Evolutionary conservation across 2,888 invertebrate species (phyloP).

Genomic region (Protophormia terraenovae): DNA sequence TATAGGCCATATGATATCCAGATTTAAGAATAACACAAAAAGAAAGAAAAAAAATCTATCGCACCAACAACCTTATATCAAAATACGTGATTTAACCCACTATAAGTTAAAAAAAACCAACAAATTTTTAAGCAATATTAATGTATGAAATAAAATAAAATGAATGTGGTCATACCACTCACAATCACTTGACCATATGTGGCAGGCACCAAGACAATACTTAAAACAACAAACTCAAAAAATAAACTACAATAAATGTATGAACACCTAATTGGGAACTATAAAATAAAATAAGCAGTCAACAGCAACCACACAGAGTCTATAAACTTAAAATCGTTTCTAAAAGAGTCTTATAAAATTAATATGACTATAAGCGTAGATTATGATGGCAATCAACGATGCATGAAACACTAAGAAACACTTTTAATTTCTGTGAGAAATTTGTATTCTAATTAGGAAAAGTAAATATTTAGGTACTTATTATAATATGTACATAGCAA

Average conservation of each 20-base stretch:
- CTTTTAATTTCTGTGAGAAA: conserved; percentile 63
- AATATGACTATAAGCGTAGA: conserved; percentile 42
- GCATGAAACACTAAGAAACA: conserved; percentile 44
- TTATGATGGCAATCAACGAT: conserved; percentile 42
- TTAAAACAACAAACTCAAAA: background rate
- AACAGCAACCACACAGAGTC: background rate
- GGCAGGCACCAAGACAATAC: conserved; percentile 17
- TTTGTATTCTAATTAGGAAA: conserved; percentile 39
- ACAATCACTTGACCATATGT: conserved; percentile 55
- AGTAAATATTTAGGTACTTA: background rate
- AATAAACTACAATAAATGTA: conserved; percentile 13
- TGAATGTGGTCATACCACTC: conserved; percentile 34
- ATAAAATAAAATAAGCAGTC: conserved; percentile 15
- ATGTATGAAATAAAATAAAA: conserved; percentile 4
- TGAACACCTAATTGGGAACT: conserved; percentile 39
- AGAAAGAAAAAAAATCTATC: background rate
- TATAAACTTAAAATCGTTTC: conserved; percentile 3
- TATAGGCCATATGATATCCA: background rate
- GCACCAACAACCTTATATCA: background rate
- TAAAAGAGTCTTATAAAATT: conserved; percentile 18
- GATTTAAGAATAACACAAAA: background rate
- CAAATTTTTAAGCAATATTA: background rate
- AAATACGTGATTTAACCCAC: conserved; percentile 36
- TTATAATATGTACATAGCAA: too few relatives aligned
- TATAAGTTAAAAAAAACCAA: conserved; percentile 24